phyloP scores from a whole-genome alignment of 2,113 vertebrate genomes.

The Chaenocephalus aceratus region DNA sequence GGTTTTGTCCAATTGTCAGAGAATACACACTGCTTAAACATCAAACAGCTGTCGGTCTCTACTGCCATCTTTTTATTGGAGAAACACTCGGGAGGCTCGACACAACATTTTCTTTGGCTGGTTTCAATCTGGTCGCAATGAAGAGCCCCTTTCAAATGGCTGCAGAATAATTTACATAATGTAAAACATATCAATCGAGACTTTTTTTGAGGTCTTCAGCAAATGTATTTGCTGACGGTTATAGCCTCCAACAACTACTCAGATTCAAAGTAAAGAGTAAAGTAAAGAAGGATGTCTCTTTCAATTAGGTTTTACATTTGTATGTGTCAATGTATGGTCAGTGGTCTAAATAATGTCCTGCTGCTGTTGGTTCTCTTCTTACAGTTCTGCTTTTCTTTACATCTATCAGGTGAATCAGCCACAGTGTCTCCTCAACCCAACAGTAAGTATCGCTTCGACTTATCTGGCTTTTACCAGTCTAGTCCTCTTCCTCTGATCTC shows the following conservation, averaged over 20 bases:
- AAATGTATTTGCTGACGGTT: conserved; percentile 58
- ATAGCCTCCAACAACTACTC: conserved; percentile 43
- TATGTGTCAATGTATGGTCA: conserved; percentile 19
- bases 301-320: conserved; percentile 29
- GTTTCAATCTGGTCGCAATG: conserved; percentile 51
- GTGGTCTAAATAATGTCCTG: conserved; percentile 14
- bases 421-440: conserved; percentile 54
- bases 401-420: conserved; percentile 70
- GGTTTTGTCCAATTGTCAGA: conserved; percentile 65
- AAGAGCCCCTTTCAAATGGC: conserved; percentile 56
- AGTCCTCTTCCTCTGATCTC: conserved; percentile 41
- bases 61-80: conserved; percentile 53
- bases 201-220: conserved; percentile 50
- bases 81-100: conserved; percentile 20
- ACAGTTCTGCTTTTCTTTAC: conserved; percentile 39
- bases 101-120: conserved; percentile 56
- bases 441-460: conserved; percentile 60
- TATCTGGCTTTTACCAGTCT: conserved; percentile 21
- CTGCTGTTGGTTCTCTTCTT: conserved; percentile 29
- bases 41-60: conserved; percentile 68
- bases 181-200: conserved; percentile 66
- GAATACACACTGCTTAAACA: conserved; percentile 46
- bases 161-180: conserved; percentile 63
- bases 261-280: conserved; percentile 28
- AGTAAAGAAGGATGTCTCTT: conserved; percentile 38